Evolutionary conservation across 37 sponge, comb jelly and placozoan genomes (phyloP), one percentile per base, ranked within the genome.

Genomic region (Eunapius fragilis): DNA sequence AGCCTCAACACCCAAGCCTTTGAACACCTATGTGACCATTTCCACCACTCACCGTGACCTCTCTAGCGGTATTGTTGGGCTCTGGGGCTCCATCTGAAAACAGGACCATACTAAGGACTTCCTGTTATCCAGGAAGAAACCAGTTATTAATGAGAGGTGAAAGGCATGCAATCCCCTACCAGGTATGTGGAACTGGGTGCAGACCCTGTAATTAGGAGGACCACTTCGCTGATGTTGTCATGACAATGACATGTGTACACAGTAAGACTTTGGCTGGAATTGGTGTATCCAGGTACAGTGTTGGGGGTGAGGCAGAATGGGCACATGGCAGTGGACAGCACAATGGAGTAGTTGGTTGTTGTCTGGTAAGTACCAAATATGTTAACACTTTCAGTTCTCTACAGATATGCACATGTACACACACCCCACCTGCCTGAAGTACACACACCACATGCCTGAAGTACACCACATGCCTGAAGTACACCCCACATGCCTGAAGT

Each of bases 171-270:
- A 17, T 10, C 14, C 14, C 58, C 58, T 58, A 58, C 58, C 58
- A 17, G 19, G 37, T 80, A 87, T 7, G 12, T 19, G 25, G 34
- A 35, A 10, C 67, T 31, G 30, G 80, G 49, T 25, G 80, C 80
- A 31, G 45, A 34, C 31, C 80, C 80, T 30, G n/a, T 36, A 6
- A 86, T 72, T 37, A 79, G 25, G 31, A 78, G 58, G 10, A 73
- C 24, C n/a, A 37, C 71, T n/a, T 87, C 68, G 7, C 22, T 49
- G 25, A 25, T 47, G 26, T 25, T 25, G n/a, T 31, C 31, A 35
- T n/a, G 45, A 74, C 87, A 80, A 17, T 67, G n/a, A n/a, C n/a
- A n/a, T n/a, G n/a, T 73, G 81, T 72, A 80, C 80, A 38, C 31
- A 31, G 22, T 67, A 22, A 80, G 47, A 17, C 14, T 58, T 4